These are phyloP conservation scores for Tenthredo mesomela DNA, from an alignment of 2,888 invertebrate species.

Conservation along the genomic window DNA sequence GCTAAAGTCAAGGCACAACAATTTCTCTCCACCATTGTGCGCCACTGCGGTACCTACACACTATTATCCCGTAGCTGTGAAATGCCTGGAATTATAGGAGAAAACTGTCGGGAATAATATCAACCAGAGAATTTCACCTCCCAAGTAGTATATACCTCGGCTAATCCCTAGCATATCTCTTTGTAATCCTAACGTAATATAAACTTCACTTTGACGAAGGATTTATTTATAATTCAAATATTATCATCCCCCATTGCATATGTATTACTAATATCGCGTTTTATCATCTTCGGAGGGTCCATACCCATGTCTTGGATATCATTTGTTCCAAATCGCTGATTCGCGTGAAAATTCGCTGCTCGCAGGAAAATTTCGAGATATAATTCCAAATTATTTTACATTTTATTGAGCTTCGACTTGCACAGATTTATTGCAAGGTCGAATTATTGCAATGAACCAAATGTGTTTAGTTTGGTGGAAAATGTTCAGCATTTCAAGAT, in stretches of 20 bases:
- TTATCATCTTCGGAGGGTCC: not conserved
- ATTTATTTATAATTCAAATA: not conserved
- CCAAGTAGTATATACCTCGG: not conserved
- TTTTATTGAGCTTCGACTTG: no score
- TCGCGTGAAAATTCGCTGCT: no score
- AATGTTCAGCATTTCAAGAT: not conserved
- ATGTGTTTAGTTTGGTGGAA: not conserved
- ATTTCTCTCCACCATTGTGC: not conserved
- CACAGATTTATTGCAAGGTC: no score
- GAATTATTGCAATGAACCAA: no score
- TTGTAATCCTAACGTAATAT: conserved; percentile 15
- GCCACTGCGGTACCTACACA: not conserved
- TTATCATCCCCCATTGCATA: not conserved
- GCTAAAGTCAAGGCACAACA: not conserved
- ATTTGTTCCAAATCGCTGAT: no score
- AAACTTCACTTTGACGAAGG: not conserved
- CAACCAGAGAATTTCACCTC: not conserved
- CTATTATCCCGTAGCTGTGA: not conserved
- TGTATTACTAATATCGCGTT: not conserved
- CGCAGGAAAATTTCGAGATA: no score
- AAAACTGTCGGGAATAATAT: not conserved
- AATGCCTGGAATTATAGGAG: not conserved
- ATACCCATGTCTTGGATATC: no score
- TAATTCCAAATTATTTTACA: no score
- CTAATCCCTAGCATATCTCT: conserved; percentile 19